Conservation (phyloP, 2,888 invertebrate genomes). For the Cosmopolites sordidus region DNA sequence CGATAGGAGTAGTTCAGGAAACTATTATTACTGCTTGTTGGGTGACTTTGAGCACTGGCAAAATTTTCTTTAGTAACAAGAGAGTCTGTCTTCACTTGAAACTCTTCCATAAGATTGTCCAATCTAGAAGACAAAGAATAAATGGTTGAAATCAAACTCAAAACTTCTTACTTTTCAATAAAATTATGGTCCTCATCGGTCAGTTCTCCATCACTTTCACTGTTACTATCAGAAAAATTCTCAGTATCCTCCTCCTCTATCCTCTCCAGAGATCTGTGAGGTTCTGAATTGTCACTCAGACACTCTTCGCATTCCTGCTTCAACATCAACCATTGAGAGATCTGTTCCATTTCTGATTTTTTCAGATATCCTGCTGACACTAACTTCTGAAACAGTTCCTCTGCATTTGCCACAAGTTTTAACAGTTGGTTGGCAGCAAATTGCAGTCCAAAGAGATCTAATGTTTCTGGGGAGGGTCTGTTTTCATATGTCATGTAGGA, state of each 20-base stretch:
- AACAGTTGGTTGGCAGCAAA: conserved; percentile 81
- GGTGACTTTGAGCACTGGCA: background rate
- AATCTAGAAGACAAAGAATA: conserved; percentile 44
- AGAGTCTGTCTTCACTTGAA: conserved; percentile 66
- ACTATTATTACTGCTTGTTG: background rate
- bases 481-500: conserved; percentile 50
- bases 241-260: conserved; percentile 54
- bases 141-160: no score
- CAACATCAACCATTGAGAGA: conserved; percentile 77
- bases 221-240: conserved; percentile 41
- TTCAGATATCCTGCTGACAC: conserved; percentile 66
- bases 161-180: background rate
- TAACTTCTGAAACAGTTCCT: conserved; percentile 74
- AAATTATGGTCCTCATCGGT: conserved; percentile 55
- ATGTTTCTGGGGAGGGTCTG: conserved; percentile 35
- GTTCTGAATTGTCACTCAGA: conserved; percentile 56
- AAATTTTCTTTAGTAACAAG: conserved; percentile 52
- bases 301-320: conserved; percentile 88
- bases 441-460: conserved; percentile 65
- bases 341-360: conserved; percentile 69
- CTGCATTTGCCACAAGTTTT: conserved; percentile 78
- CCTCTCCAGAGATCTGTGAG: conserved; percentile 52
- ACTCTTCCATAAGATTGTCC: conserved; percentile 66
- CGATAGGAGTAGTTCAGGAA: background rate
- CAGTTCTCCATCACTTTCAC: conserved; percentile 36